phyloP scores from a whole-genome alignment of 2,113 vertebrate species.

The Dipodomys merriami region DNA sequence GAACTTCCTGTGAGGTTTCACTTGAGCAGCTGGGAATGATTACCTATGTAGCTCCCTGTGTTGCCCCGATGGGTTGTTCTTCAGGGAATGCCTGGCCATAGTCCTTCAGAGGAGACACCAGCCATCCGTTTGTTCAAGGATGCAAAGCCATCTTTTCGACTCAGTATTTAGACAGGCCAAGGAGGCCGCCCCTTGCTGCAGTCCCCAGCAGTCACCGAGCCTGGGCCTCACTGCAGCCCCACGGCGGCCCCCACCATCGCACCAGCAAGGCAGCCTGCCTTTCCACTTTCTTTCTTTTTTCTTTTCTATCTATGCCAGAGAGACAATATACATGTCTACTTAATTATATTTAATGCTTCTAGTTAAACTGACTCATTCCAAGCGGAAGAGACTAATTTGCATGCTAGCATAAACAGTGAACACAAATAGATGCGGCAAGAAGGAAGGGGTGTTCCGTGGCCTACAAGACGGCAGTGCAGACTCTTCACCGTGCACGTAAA shows the following conservation, averaged over 20 bases:
- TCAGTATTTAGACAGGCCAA: neutral
- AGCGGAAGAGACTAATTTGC: neutral
- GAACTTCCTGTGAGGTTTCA: neutral
- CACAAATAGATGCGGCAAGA: neutral
- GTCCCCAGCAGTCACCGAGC: neutral
- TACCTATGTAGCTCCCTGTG: neutral
- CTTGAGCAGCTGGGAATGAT: neutral
- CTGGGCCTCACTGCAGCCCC: neutral
- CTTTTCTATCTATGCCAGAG: neutral
- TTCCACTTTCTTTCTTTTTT: neutral
- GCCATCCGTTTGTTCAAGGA: neutral
- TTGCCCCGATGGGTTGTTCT: neutral
- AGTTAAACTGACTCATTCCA: neutral
- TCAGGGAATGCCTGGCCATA: neutral
- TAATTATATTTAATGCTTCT: neutral
- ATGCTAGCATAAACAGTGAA: neutral
- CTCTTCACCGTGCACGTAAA: neutral
- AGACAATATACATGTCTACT: neutral
- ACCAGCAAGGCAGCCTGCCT: neutral
- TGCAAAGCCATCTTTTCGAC: neutral
- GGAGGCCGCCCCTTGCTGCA: neutral
- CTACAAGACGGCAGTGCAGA: neutral
- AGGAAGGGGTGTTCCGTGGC: neutral
- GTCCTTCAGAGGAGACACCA: no score
- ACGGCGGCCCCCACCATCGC: accelerated